A percentile compares a stretch with the other conserved stretches of the same genome.
Conservation (phyloP, 2,888 invertebrate species). For the Mechanitis messenoides region DNA sequence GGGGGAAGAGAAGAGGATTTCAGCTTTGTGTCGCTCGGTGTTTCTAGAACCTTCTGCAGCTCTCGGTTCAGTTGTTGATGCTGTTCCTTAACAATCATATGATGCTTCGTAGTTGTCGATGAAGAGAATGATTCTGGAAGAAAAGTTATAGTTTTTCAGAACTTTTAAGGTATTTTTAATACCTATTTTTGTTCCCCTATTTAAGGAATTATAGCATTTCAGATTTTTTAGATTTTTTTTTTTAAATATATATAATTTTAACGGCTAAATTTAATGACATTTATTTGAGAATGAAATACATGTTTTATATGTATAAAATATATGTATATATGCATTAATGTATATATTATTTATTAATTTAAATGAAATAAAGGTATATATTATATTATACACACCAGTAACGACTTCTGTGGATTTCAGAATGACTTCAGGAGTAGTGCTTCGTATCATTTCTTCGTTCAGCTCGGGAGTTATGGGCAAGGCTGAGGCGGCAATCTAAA, state of each 20-base stretch:
- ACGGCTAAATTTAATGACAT: no score
- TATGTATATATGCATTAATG: no score
- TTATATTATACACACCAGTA: constrained; percentile 52
- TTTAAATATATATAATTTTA: no score
- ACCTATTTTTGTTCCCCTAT: no score
- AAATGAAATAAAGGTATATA: not conserved
- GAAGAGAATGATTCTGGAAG: constrained; percentile 73
- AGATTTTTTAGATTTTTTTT: no score
- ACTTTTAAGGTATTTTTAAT: no score
- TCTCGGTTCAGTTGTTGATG: constrained; percentile 60
- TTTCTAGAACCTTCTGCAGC: constrained; percentile 59
- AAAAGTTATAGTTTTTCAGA: constrained; percentile 10
- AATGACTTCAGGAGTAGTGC: constrained; percentile 78
- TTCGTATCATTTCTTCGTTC: constrained; percentile 83
- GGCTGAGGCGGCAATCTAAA: constrained; percentile 76
- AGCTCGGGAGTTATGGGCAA: constrained; percentile 85
- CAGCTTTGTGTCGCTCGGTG: constrained; percentile 72
- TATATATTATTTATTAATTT: not conserved
- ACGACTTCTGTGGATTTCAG: constrained; percentile 67
- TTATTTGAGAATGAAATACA: no score
- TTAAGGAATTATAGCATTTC: no score
- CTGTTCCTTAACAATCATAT: constrained; percentile 61
- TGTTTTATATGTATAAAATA: no score
- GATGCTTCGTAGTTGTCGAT: constrained; percentile 69
- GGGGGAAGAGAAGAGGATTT: constrained; percentile 81